Base-by-base conservation (phyloP, 2,888 invertebrate genomes). In the Sarcophaga carnaria region DNA sequence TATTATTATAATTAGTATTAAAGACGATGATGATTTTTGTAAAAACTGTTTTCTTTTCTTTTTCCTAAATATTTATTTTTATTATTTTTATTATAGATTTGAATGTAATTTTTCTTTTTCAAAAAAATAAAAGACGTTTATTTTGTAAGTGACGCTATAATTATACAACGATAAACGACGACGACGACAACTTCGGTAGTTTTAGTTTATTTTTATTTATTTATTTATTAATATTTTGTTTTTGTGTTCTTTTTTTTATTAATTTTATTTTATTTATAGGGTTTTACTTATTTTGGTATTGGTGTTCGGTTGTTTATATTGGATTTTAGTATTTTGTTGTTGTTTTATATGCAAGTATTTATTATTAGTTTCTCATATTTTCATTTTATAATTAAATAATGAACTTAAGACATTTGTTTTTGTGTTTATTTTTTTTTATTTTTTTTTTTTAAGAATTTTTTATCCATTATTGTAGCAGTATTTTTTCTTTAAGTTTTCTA, bases 261-360 rank as follows among this genome's bases (percentile, higher is more conserved):
- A 10, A 37, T 37, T 37, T 37, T 37, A 37, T 54, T 75, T 64
- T 62, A 72, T 69, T 62, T 69, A 71, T 63, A 69, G 66, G 71
- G 4, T 83, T 37, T 37, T 76, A 76, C 86, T 86, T 86, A 86
- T 72, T 71, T 86, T 76, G 37, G 75, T 86, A 83, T 86, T 86
- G 86, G 86, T 86, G 86, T 86, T 86, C 54, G 67, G 11, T 83
- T 74, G 70, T 70, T 81, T 66, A 37, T 75, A 69, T 75, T 63
- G 60, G 59, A 76, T 80, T 74, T 22, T 20, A 60, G 59, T 27
- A 22, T 66, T 60, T 59, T 37, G 27, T 49, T 49, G 22, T 5
- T 64, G 77, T 78, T 69, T 66, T 37, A 37, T 37, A 37, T 37
- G 37, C 37, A 37, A 2, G 37, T 37, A 37, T 37, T 37, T 37